A percentile compares a stretch with the other conserved stretches of the same genome.
phyloP scores from a whole-genome alignment of 2,113 vertebrate genomes.

The Nothoprocta pentlandii region DNA sequence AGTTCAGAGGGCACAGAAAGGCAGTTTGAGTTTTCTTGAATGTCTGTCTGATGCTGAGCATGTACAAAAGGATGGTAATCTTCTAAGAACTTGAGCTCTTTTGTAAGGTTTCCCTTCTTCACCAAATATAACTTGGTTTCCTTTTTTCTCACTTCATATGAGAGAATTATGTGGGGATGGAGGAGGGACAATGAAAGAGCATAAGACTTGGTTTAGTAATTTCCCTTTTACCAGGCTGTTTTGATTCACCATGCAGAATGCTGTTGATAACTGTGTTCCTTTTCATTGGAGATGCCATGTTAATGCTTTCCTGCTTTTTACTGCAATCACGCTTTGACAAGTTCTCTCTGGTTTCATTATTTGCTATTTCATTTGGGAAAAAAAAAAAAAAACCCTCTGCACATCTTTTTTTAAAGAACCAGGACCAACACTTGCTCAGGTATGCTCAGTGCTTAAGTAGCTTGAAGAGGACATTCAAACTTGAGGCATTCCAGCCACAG shows the following conservation, averaged over 20 bases:
- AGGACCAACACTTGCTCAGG: neutral
- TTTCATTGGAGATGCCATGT: neutral
- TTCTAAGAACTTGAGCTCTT: neutral
- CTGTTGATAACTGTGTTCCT: slow-evolving; percentile 2
- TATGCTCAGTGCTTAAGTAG: neutral
- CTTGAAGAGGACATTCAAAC: neutral
- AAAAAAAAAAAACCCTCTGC: neutral
- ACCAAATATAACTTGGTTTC: neutral
- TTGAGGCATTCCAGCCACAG: neutral
- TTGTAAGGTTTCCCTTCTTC: neutral
- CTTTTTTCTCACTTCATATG: neutral
- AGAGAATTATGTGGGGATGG: neutral
- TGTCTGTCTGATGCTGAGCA: neutral
- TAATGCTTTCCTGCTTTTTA: slow-evolving; percentile 1
- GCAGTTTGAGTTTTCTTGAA: slow-evolving; percentile 55
- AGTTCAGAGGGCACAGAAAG: slow-evolving; percentile 71
- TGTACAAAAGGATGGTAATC: neutral
- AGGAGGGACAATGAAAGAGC: neutral
- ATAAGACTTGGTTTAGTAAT: neutral
- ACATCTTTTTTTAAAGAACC: neutral
- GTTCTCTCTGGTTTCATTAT: slow-evolving; percentile 9
- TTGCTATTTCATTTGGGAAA: neutral
- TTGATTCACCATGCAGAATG: neutral
- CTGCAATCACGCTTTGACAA: neutral
- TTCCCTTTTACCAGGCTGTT: neutral